These are phyloP conservation scores for Oreocharis arfaki DNA, from an alignment of 2,113 vertebrate species.

Conservation along the genomic window DNA sequence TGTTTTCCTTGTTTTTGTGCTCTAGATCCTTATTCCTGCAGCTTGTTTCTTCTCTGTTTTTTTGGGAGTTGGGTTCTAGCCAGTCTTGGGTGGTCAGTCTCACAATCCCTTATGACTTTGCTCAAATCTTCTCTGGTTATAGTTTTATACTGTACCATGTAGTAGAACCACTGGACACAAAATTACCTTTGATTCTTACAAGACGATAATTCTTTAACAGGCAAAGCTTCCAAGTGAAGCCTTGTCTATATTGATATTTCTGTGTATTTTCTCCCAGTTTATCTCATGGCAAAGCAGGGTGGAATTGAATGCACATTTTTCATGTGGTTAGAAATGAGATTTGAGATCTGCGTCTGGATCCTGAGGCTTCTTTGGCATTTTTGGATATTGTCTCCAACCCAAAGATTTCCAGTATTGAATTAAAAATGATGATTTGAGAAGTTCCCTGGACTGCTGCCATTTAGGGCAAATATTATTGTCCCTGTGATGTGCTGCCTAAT, in stretches of 20 bases:
- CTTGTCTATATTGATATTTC: neutral
- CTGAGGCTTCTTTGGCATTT: neutral
- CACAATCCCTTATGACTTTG: neutral
- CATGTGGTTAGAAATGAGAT: neutral
- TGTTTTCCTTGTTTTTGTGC: neutral
- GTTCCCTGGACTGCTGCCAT: neutral
- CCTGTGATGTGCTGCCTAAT: neutral
- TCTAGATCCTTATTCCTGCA: neutral
- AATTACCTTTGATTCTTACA: neutral
- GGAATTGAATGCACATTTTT: neutral
- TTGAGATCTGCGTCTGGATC: neutral
- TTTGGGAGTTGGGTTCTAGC: neutral
- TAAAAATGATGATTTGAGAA: neutral
- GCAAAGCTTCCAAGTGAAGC: neutral
- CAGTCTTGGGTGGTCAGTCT: neutral
- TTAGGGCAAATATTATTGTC: neutral
- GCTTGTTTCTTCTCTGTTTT: neutral
- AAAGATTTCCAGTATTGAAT: neutral
- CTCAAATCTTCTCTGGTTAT: neutral
- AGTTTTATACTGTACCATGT: neutral
- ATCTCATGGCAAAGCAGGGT: neutral
- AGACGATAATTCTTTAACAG: neutral
- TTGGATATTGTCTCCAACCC: neutral
- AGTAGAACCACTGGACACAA: neutral
- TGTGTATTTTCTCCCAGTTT: neutral